Base-by-base conservation (phyloP, 2,113 vertebrate genomes). In the Manacus vitellinus region DNA sequence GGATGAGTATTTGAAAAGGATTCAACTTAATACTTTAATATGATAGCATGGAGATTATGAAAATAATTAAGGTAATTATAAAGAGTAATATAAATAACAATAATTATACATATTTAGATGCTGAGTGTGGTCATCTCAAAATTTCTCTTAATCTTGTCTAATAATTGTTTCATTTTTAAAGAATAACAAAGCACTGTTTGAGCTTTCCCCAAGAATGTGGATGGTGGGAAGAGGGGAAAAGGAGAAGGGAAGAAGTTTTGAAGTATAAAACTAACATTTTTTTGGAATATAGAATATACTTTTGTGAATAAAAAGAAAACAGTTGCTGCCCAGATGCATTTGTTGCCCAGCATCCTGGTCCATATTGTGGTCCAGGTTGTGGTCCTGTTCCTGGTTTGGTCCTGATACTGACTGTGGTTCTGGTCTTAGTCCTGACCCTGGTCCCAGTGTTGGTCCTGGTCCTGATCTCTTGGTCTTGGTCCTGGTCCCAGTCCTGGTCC, bases 181-280 rank as follows among this genome's bases (percentile, higher is more conserved):
- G 33, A 80, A 56, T 71, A 56, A 13, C 44, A 33, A 74, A 70
- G 27, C 27, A 22, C 31, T 68, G 10, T 30, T 41, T 21, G 66
- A 62, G 54, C 25, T 88, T 66, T 58, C 52, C 62, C n/a, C 19
- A 56, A 27, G 10, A 17, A 49, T 6, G 22, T 51, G 9, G 30
- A 8, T 7, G 27, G 21, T 5, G 27, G 14, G 14, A 19, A 41
- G 4, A 3, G 4, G 10, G 21, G 17, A 14, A 22, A 17, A 2
- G 9, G 9, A 58, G 30, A 49, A 8, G 52, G 41, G 21, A 56
- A 47, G 41, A 62, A 62, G 25, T 20, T 88, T 39, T 58, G 39
- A 67, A 52, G 19, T 21, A 25, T 12, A 56, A 76, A 91, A 6
- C 9, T 9, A 51, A 12, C 11, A 9, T 11, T 24, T 66, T 66